Evolutionary conservation across 2,888 invertebrate species (phyloP).

Genomic region (Acleris literana): DNA sequence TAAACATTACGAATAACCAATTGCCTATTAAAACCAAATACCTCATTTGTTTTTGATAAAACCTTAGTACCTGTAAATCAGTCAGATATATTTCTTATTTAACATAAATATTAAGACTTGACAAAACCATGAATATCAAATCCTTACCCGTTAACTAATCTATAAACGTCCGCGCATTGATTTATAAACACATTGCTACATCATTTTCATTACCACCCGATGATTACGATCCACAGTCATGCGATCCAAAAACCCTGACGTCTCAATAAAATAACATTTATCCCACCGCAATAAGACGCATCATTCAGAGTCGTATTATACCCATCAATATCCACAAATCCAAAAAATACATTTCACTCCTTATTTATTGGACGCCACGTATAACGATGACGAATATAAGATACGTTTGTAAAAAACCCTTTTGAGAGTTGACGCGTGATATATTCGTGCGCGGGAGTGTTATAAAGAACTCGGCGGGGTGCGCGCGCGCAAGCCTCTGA

Average conservation of each 20-base stretch:
- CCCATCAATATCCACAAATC: conserved; percentile 76
- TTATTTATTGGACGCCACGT: conserved; percentile 73
- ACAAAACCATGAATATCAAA: conserved; percentile 35
- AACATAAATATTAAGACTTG: conserved; percentile 35
- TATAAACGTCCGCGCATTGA: conserved; percentile 27
- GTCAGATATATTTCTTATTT: conserved; percentile 16
- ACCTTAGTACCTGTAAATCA: conserved; percentile 12
- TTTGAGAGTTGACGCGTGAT: conserved; percentile 76
- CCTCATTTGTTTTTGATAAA: background rate
- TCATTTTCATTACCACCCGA: conserved; percentile 30
- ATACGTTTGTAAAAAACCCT: conserved; percentile 76
- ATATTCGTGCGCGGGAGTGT: conserved; percentile 72
- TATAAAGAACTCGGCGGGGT: conserved; percentile 79
- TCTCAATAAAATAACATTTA: conserved; percentile 32
- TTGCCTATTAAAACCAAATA: too few relatives aligned
- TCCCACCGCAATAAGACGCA: conserved; percentile 30
- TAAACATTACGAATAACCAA: too few relatives aligned
- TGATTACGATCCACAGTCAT: conserved; percentile 36
- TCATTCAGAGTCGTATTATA: conserved; percentile 42
- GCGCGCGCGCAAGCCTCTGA: conserved; percentile 70
- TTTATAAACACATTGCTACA: conserved; percentile 36
- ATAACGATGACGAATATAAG: conserved; percentile 82
- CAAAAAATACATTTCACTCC: conserved; percentile 65
- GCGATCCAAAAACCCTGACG: conserved; percentile 30
- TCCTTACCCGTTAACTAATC: conserved; percentile 30